Base-by-base conservation (phyloP, 1,140 invertebrate genomes). In the Monochamus saltuarius region DNA sequence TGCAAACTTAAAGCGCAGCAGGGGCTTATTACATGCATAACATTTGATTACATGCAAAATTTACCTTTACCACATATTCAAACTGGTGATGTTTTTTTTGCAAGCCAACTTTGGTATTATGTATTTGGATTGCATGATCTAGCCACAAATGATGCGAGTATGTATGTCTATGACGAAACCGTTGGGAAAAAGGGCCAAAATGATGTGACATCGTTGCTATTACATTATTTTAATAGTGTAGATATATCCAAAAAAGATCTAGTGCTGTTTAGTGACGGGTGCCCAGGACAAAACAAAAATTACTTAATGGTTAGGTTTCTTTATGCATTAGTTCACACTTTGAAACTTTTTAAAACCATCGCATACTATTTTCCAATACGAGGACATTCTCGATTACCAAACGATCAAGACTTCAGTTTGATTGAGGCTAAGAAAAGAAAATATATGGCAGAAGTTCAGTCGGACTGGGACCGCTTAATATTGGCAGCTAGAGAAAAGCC, bases 401-500 rank as follows among this genome's bases (percentile, higher is more conserved):
- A 49, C 34, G 46, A 49, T 22, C 46, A 49, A 29, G 46, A 49
- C 34, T 49, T 49, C 29, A 22, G 7, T 49, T 10, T 22, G n/a
- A 49, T 10, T n/a, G 19, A 45, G 13, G 19, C 14, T 2, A 45
- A 45, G 42, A 45, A 29, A 29, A 64, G 34, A 38, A 39, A 53
- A 8, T 42, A 46, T 13, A 17, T 34, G 29, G 2, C 46, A 7
- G 50, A 50, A 37, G 36, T 38, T 39, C 61, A 37, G 2, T 16
- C 37, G 35, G 43, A 50, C 13, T 63, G 56, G 56, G 56, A 63
- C 39, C 16, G 36, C 11, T 11, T 63, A 53, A 60, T 60, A 17
- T 37, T 37, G n/a, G 11, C 8, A 11, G 45, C 50, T 17, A 54
- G 50, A 60, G 13, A 36, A 22, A 60, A 60, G 17, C 58, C 40